phyloP scores from a whole-genome alignment of 2,113 vertebrate species.

The Microtus oregoni region DNA sequence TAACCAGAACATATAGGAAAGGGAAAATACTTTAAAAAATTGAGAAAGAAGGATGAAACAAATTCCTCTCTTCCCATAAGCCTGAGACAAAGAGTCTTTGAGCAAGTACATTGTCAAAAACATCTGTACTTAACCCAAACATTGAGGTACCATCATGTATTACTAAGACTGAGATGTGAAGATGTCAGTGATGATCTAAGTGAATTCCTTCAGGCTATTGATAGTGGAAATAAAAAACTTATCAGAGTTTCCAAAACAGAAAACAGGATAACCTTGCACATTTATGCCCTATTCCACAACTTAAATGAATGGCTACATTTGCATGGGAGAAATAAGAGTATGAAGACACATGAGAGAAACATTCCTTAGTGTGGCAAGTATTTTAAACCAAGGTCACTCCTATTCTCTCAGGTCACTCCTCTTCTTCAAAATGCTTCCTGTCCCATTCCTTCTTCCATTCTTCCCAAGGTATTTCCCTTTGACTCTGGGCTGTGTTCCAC shows the following conservation, averaged over 20 bases:
- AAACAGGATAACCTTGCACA: neutral
- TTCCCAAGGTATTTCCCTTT: neutral
- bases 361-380: neutral
- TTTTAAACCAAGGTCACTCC: neutral
- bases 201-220: neutral
- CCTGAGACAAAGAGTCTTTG: neutral
- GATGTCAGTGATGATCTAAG: neutral
- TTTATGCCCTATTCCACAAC: neutral
- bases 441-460: slow-evolving; percentile 56
- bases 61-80: neutral
- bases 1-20: neutral
- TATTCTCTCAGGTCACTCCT: neutral
- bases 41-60: neutral
- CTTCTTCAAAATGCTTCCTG: neutral
- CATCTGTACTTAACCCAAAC: neutral
- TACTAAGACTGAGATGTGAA: neutral
- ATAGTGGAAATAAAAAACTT: neutral
- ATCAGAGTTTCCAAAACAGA: neutral
- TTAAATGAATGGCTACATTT: neutral
- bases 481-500: neutral
- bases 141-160: neutral
- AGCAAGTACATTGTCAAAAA: neutral
- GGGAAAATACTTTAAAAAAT: neutral
- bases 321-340: neutral
- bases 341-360: neutral